Evolutionary conservation across 2,888 invertebrate species (phyloP), one percentile per base, ranked within the genome.

Genomic region (Polydrusus cervinus): DNA sequence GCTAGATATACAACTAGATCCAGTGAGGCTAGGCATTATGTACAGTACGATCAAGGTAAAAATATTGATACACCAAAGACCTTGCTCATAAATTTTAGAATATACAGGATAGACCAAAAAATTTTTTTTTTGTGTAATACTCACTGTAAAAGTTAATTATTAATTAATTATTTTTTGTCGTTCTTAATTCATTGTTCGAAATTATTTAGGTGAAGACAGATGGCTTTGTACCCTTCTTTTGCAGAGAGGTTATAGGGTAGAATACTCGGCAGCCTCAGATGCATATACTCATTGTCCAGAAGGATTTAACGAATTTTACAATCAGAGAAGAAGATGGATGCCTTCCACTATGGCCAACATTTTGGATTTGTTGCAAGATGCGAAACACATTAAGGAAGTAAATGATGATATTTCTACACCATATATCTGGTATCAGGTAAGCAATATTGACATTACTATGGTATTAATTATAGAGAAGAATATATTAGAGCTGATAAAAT

Each of bases 281-380:
- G 95, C 98, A 0, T 95, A 94, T 87, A 98, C 98, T 0, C 97
- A 97, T 85, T 95, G 97, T 34, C 98, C 98, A 0, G 97, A 98
- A 88, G 91, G 91, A 16, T 98, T 98, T 86, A 92, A 93, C 79
- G 97, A 97, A 86, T 98, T 98, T 88, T 98, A 93, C 88, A 96
- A 97, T 87, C 98, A 98, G 86, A 91, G 98, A 13, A 91, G 98
- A 13, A 91, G 98, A 47, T 98, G 98, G 98, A 96, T 97, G 76
- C 97, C 98, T 0, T 98, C 98, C 0, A 98, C 98, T 0, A 94
- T 97, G 86, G 97, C 97, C 40, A 98, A 98, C 85, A 97, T 98
- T 81, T 89, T 97, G 79, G 98, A 98, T 87, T 89, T 98, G 73
- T 88, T 97, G 0, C 89, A 90, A 10, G 94, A 95, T 84, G 93